phyloP scores from a whole-genome alignment of 1,140 invertebrate species.

The Frieseomelitta varia region DNA sequence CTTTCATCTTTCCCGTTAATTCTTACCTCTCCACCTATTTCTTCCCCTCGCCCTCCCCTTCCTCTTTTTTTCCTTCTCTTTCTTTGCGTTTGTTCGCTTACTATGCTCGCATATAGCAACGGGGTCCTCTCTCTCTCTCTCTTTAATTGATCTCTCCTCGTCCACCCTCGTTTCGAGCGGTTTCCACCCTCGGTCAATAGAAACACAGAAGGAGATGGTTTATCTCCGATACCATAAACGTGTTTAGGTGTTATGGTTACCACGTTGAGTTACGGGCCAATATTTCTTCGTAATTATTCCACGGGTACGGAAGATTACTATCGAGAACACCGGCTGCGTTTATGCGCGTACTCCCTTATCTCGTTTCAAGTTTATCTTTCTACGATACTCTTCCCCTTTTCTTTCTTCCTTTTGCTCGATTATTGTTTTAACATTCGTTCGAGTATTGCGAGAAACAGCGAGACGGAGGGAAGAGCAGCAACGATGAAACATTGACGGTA shows the following conservation, averaged over 20 bases:
- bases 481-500: no score
- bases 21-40: background rate
- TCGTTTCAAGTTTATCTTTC: background rate
- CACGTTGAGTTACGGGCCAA: constrained; percentile 61
- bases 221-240: constrained; percentile 59
- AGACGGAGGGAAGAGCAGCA: no score
- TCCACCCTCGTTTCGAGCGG: background rate
- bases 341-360: background rate
- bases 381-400: background rate
- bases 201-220: constrained; percentile 53
- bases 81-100: background rate
- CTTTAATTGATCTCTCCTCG: constrained; percentile 17
- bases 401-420: background rate
- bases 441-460: no score
- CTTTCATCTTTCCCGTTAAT: background rate
- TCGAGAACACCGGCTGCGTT: constrained; percentile 14
- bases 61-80: no score
- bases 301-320: constrained; percentile 42
- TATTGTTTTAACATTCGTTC: no score
- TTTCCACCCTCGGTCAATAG: background rate
- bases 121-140: no score
- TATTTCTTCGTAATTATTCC: constrained; percentile 69
- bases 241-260: constrained; percentile 60
- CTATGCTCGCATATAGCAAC: background rate
- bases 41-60: no score